phyloP scores from a whole-genome alignment of 2,888 invertebrate species.

The Hipparchia semele region DNA sequence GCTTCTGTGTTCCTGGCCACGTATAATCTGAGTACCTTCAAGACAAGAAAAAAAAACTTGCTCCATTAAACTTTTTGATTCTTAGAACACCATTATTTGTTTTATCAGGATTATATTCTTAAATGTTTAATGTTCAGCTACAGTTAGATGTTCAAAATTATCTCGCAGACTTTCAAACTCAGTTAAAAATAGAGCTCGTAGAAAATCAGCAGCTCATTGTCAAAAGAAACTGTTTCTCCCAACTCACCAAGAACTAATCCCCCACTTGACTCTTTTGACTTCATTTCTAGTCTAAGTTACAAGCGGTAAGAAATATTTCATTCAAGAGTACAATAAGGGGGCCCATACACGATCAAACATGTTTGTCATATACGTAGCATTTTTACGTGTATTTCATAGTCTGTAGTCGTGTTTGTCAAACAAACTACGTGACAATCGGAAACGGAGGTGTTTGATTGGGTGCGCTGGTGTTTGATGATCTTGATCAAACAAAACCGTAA shows the following conservation, averaged over 20 bases:
- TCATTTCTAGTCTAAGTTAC: background rate
- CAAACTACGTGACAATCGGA: too few relatives aligned
- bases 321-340: too few relatives aligned
- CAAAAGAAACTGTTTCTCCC: background rate
- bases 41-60: too few relatives aligned
- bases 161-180: background rate
- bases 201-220: background rate
- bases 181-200: constrained; percentile 2
- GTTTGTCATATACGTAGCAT: too few relatives aligned
- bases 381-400: too few relatives aligned
- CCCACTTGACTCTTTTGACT: background rate
- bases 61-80: background rate
- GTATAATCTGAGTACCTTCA: too few relatives aligned
- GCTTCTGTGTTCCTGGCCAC: too few relatives aligned
- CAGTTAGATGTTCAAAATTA: background rate
- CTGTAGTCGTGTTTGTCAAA: too few relatives aligned
- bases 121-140: background rate
- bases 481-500: too few relatives aligned
- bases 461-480: too few relatives aligned
- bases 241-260: constrained; percentile 1
- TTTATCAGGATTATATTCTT: background rate
- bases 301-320: background rate
- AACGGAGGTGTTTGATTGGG: too few relatives aligned
- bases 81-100: background rate
- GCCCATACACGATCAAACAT: too few relatives aligned